Evolutionary conservation across 2,888 invertebrate species (phyloP).

Genomic region (Drosophila anomalata): DNA sequence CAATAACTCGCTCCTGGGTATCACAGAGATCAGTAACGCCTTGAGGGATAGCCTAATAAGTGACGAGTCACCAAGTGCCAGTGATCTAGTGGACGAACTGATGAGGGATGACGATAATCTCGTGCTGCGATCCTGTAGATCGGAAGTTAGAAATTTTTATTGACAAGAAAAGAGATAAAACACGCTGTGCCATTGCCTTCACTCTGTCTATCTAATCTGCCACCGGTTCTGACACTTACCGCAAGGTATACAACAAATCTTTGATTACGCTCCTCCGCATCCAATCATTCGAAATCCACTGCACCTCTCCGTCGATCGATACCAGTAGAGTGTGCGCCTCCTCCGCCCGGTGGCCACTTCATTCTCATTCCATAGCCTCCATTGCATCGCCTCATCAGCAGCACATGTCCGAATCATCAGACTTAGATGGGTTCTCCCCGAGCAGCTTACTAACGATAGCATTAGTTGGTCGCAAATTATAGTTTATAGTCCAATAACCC

Average conservation of each 20-base stretch:
- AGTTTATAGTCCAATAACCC: background rate
- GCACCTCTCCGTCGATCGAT: conserved; percentile 8
- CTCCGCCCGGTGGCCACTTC: conserved; percentile 11
- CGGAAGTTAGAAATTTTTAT: conserved; percentile 12
- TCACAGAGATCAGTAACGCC: conserved; percentile 22
- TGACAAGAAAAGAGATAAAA: conserved; percentile 26
- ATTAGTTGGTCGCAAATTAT: conserved; percentile 21
- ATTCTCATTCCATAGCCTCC: conserved; percentile 17
- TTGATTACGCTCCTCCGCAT: conserved; percentile 32
- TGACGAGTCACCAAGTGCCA: background rate
- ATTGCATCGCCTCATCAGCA: conserved; percentile 17
- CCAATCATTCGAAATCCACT: conserved; percentile 21
- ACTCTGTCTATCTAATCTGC: conserved; percentile 37
- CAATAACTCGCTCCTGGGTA: conserved; percentile 43
- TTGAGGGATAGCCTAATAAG: conserved; percentile 6
- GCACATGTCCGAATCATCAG: conserved; percentile 8
- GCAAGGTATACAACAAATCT: conserved; percentile 52
- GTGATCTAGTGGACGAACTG: background rate
- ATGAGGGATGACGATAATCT: background rate
- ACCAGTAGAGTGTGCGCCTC: too few species aligned
- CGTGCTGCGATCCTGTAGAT: conserved; percentile 24
- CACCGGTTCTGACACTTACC: conserved; percentile 46
- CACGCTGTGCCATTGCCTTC: conserved; percentile 50
- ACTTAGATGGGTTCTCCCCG: conserved; percentile 3
- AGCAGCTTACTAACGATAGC: conserved; percentile 23